Percentiles rank a stretch among this genome's conserved stretches.
Conservation (phyloP, 2,113 vertebrate species). For the Peromyscus californicus region DNA sequence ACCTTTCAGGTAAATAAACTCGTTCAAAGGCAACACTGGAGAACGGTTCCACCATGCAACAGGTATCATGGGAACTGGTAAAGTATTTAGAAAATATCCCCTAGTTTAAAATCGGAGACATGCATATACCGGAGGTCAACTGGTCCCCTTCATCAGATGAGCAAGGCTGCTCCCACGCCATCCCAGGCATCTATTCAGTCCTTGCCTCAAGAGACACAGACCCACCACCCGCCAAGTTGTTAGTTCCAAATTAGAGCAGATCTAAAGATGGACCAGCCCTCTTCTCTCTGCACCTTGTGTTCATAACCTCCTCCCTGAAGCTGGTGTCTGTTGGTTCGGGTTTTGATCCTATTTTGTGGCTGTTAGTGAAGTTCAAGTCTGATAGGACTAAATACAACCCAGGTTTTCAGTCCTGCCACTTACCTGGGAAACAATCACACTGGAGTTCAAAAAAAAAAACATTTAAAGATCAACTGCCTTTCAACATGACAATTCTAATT, state of each 20-base stretch:
- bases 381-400: neutral
- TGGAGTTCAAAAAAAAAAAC: neutral
- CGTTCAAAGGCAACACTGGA: neutral
- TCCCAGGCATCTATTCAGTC: neutral
- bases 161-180: neutral
- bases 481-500: constrained; percentile 4
- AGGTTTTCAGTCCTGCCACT: neutral
- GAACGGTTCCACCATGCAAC: neutral
- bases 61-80: neutral
- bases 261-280: neutral
- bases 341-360: neutral
- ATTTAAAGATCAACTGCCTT: neutral
- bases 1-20: neutral
- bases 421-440: neutral
- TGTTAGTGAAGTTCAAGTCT: neutral
- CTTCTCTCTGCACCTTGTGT: neutral
- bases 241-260: neutral
- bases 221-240: neutral
- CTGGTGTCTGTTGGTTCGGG: neutral
- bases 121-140: neutral
- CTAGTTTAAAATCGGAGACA: constrained; percentile 22
- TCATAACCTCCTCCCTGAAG: constrained; percentile 15
- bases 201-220: neutral
- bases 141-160: neutral
- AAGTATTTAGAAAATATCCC: neutral